These are phyloP conservation scores for Osedax frankpressi DNA, from an alignment of 2,888 invertebrate species.

Conservation along the genomic window DNA sequence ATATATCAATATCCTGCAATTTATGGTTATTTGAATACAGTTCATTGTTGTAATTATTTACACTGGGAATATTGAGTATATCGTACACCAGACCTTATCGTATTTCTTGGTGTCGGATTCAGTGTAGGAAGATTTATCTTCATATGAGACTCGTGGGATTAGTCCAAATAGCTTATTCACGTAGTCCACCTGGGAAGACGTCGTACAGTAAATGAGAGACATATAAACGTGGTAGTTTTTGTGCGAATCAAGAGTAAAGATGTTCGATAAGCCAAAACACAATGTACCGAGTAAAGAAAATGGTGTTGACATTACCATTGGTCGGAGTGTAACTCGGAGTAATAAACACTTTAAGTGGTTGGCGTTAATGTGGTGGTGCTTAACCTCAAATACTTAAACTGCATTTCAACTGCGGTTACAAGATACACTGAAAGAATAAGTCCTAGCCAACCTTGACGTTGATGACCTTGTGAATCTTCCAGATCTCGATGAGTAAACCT, in stretches of 20 bases:
- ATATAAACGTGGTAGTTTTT: no score
- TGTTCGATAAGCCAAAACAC: no score
- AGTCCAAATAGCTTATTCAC: slow-evolving; percentile 63
- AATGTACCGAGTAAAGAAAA: no score
- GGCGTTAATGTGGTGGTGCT: no score
- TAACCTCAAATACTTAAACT: no score
- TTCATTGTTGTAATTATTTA: slow-evolving; percentile 45
- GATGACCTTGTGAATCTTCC: slow-evolving; percentile 88
- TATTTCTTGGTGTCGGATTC: slow-evolving; percentile 83
- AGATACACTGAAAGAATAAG: neutral
- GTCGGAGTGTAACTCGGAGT: no score
- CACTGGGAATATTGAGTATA: neutral
- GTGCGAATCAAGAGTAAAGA: no score
- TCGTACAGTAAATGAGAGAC: no score
- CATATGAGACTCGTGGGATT: slow-evolving; percentile 66
- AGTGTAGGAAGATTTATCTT: slow-evolving; percentile 91
- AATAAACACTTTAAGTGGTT: no score
- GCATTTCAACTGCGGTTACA: neutral
- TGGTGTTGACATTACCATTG: no score
- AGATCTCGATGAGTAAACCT: slow-evolving; percentile 86
- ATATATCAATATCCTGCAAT: no score
- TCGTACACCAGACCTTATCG: slow-evolving; percentile 55
- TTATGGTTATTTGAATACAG: slow-evolving; percentile 91
- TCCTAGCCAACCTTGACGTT: slow-evolving; percentile 49
- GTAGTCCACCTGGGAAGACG: slow-evolving; percentile 61